A percentile compares a stretch with the other conserved stretches of the same genome.
Evolutionary conservation across 1,140 invertebrate species (phyloP).

Genomic region (Apis mellifera): Amel_HAv3.1 CM009937.2:13839001-13839500

Average conservation of each 20-base stretch:
- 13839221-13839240: constrained; percentile 56
- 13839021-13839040: constrained; percentile 58
- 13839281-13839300: constrained; percentile 36
- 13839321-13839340: constrained; percentile 43
- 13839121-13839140: constrained; percentile 2
- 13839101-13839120: constrained; percentile 38
- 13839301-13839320: constrained; percentile 32
- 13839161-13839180: neutral
- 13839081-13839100: constrained; percentile 10
- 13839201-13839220: constrained; percentile 51
- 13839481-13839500: neutral
- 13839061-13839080: constrained; percentile 22
- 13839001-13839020: constrained; percentile 29
- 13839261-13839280: constrained; percentile 54
- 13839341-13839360: constrained; percentile 65
- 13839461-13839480: constrained; percentile 3
- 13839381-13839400: constrained; percentile 37
- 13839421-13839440: constrained; percentile 39
- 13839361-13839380: constrained; percentile 26
- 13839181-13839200: constrained; percentile 63
- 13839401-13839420: neutral
- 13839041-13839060: constrained; percentile 60
- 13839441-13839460: constrained; percentile 20
- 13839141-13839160: neutral
- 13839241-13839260: constrained; percentile 63